Evolutionary conservation across 1,140 invertebrate species (phyloP).

Genomic region (Tetraneura akinire): DNA sequence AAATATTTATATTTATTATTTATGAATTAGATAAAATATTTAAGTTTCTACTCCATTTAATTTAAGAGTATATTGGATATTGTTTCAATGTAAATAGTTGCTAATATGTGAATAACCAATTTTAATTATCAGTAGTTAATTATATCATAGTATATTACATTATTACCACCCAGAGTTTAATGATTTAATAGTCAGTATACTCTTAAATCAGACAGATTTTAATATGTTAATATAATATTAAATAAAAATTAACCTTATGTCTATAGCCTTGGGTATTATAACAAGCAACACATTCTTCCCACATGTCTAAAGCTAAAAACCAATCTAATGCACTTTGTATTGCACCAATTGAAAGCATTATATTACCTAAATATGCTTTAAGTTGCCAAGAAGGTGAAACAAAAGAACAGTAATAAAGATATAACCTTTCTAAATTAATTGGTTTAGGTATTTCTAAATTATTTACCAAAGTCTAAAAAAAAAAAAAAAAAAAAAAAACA

Average conservation of each 20-base stretch:
- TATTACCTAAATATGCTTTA: constrained; percentile 73
- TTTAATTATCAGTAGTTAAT: no score
- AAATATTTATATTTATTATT: not conserved
- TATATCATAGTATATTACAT: no score
- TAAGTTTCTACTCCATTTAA: not conserved
- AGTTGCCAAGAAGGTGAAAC: constrained; percentile 74
- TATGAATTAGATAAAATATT: not conserved
- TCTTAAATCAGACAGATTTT: no score
- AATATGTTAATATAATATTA: not conserved
- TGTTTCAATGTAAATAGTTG: no score
- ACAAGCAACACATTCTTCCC: constrained; percentile 91
- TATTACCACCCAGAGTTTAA: no score
- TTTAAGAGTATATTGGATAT: no score
- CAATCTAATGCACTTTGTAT: constrained; percentile 84
- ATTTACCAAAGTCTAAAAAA: constrained; percentile 69
- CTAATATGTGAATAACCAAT: no score
- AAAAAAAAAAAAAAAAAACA: constrained; percentile 1
- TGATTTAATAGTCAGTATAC: no score
- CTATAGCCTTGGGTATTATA: constrained; percentile 80
- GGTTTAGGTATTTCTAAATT: constrained; percentile 61
- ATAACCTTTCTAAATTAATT: constrained; percentile 60
- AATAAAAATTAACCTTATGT: constrained; percentile 69
- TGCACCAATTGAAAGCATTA: constrained; percentile 78
- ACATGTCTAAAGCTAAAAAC: constrained; percentile 78
- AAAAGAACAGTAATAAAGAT: constrained; percentile 63